Base-by-base conservation (phyloP, 2,113 vertebrate species). In the Thunnus thynnus region DNA sequence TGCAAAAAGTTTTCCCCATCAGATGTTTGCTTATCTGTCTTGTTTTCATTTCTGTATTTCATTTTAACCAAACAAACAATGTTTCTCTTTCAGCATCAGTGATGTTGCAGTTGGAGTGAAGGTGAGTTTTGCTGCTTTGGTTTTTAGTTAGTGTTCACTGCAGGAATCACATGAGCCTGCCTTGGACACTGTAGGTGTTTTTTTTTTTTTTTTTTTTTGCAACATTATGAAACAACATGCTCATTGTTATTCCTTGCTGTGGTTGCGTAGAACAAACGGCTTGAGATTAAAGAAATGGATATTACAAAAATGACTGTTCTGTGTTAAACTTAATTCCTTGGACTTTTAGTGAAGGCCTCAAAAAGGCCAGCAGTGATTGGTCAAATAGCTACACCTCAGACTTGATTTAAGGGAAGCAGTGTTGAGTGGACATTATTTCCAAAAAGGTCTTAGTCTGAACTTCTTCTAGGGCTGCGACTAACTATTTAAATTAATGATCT, bases 41-140 rank as follows among this genome's bases (percentile, higher is more conserved):
- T 55, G 20, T 41, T 41, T 30, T n/a, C 3, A 3, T 30, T 57
- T 62, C 48, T 27, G 13, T 46, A 46, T 60, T 17, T 56, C 0
- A 11, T 47, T 46, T 27, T 89, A 22, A 82, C 18, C 14, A 55
- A 5, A 5, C 25, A 5, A 13, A 55, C 66, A 41, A 30, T 13
- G 1, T 63, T 64, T 66, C 9, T 86, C 56, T 96, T 95, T 83
- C 95, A 97, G 96, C 93, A 96, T 98, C 92, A 94, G 97, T 93
- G 97, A 99, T 92, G 97, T 99, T 96, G 95, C 97, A 90, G 97
- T 99, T 96, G 98, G 98, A 83, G 97, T 99, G 88, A 99, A 99
- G 97, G 97, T 99, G 96, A 95, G 96, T 82, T 86, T 82, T 50
- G 1, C 32, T 51, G 0, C 4, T 57, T 27, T 32, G 4, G 0